Conservation (phyloP, 1,140 invertebrate genomes). For the Popillia japonica region DNA sequence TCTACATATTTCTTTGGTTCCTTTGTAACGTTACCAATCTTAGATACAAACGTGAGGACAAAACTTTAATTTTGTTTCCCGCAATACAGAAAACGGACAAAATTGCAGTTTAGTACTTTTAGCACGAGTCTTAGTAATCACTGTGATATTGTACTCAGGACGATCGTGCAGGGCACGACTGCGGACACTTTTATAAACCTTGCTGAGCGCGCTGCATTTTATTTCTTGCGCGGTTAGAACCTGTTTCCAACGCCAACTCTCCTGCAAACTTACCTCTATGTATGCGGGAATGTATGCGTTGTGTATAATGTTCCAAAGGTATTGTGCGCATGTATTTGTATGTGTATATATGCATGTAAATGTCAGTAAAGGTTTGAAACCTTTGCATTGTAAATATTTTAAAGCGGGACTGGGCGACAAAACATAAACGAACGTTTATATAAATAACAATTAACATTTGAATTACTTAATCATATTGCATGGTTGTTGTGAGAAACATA, state of each 20-base stretch:
- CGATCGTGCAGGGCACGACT: constrained; percentile 41
- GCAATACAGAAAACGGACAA: constrained; percentile 18
- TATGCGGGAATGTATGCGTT: not conserved
- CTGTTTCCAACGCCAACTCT: constrained; percentile 18
- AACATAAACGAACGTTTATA: constrained; percentile 18
- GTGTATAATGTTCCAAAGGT: constrained; percentile 16
- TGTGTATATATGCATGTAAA: too few relatives aligned
- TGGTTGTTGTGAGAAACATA: constrained; percentile 18
- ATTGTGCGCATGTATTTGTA: not conserved
- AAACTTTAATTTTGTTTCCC: constrained; percentile 25
- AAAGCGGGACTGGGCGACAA: constrained; percentile 4
- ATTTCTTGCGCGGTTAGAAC: constrained; percentile 26
- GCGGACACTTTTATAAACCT: constrained; percentile 44
- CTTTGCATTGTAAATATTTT: constrained; percentile 32
- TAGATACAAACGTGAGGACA: not conserved
- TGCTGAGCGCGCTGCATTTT: constrained; percentile 34
- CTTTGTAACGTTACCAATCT: too few relatives aligned
- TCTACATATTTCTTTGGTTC: not conserved
- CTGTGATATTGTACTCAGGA: constrained; percentile 45
- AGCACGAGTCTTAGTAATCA: constrained; percentile 45
- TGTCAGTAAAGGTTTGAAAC: not conserved
- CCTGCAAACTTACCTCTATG: not conserved
- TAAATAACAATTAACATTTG: constrained; percentile 33
- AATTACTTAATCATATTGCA: constrained; percentile 37
- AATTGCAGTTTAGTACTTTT: constrained; percentile 42